Conservation (phyloP, 2,113 vertebrate species). For the human region DNA sequence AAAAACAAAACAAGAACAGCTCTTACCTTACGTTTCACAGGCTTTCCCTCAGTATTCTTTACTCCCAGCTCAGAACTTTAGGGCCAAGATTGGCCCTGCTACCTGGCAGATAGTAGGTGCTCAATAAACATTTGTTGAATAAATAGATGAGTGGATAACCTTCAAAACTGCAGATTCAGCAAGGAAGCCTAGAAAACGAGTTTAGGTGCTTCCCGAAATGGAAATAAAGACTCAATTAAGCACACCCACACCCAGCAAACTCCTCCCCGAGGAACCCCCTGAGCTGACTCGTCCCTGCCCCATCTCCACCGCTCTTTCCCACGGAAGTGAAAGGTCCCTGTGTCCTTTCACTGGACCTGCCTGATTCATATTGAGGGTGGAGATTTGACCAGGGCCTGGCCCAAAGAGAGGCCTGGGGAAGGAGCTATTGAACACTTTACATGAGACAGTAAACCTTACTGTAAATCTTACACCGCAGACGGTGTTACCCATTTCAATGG, state of each 20-base stretch:
- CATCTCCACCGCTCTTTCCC: fast-evolving
- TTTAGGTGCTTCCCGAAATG: background rate
- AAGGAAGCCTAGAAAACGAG: fast-evolving
- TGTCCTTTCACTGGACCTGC: background rate
- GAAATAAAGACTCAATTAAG: fast-evolving
- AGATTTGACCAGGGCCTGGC: background rate
- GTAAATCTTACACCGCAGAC: fast-evolving
- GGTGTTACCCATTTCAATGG: fast-evolving
- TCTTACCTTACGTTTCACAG: fast-evolving
- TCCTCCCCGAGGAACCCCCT: fast-evolving
- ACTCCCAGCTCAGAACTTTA: background rate
- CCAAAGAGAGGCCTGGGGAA: background rate
- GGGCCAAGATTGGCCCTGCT: background rate
- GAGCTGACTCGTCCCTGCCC: fast-evolving
- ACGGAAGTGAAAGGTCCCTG: fast-evolving
- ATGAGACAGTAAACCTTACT: fast-evolving
- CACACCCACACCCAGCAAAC: fast-evolving
- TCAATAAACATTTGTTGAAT: fast-evolving
- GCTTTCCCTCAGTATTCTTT: fast-evolving
- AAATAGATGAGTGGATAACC: fast-evolving
- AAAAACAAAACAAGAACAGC: background rate
- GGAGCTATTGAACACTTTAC: fast-evolving
- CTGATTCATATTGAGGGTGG: fast-evolving
- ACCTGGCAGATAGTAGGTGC: fast-evolving
- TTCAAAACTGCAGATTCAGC: background rate